phyloP scores from a whole-genome alignment of 92 coral and sea anemone species.

The Parazoanthus atlanticus region DNA sequence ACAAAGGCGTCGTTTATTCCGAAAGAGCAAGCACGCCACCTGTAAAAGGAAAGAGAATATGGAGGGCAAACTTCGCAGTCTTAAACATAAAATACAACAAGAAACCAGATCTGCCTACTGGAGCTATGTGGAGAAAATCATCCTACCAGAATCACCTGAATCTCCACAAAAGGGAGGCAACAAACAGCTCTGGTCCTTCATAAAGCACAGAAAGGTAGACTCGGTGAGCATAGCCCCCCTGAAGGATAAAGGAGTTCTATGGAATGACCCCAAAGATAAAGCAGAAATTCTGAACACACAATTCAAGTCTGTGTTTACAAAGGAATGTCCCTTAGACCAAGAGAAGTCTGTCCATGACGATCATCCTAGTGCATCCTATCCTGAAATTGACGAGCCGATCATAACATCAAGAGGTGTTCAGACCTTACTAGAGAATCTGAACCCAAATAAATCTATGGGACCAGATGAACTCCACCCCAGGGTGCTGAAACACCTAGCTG shows the following conservation, averaged over 20 bases:
- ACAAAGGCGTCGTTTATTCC: slow-evolving; percentile 5
- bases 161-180: slow-evolving; percentile 19
- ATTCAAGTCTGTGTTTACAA: slow-evolving; percentile 36
- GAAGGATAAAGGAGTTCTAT: slow-evolving; percentile 31
- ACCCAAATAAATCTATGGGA: slow-evolving; percentile 47
- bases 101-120: slow-evolving; percentile 24
- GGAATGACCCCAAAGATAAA: slow-evolving; percentile 37
- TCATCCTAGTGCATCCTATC: no score
- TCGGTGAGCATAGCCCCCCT: slow-evolving; percentile 38
- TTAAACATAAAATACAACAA: slow-evolving; percentile 31
- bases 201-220: slow-evolving; percentile 43
- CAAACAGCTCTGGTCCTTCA: slow-evolving; percentile 37
- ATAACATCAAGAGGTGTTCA: slow-evolving; percentile 41
- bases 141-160: slow-evolving; percentile 3
- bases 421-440: background rate
- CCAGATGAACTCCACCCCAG: slow-evolving; percentile 25
- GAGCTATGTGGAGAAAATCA: slow-evolving; percentile 20
- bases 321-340: no score
- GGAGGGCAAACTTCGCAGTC: slow-evolving; percentile 34
- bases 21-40: no score
- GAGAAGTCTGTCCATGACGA: slow-evolving; percentile 10
- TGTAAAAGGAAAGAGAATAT: slow-evolving; percentile 9
- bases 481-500: slow-evolving; percentile 29
- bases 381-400: background rate
- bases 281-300: slow-evolving; percentile 45